Conservation (phyloP, 2,888 invertebrate genomes). For the Ditylenchus weischeri region DNA sequence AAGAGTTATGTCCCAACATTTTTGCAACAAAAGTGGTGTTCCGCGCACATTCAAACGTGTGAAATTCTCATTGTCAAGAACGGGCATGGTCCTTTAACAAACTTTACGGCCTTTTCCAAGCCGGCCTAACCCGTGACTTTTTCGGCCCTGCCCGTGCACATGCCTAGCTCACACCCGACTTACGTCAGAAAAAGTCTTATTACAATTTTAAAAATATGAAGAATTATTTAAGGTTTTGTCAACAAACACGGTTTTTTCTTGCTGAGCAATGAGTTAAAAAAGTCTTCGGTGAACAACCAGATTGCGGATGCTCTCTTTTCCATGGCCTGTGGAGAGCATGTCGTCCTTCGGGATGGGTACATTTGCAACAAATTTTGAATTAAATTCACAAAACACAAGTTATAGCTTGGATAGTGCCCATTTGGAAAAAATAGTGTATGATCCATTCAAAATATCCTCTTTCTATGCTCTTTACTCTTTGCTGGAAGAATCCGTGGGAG, state of each 20-base stretch:
- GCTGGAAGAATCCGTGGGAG: constrained; percentile 43
- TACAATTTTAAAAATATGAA: too few relatives aligned
- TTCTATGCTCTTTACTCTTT: constrained; percentile 39
- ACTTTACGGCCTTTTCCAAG: too few relatives aligned
- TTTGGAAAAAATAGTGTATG: constrained; percentile 40
- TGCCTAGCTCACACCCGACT: too few relatives aligned
- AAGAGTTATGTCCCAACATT: too few relatives aligned
- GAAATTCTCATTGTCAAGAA: too few relatives aligned
- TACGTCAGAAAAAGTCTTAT: too few relatives aligned
- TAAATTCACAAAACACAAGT: not conserved
- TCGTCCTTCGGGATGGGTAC: constrained; percentile 48
- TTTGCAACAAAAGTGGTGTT: too few relatives aligned
- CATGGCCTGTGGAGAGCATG: constrained; percentile 48
- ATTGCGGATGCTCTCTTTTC: constrained; percentile 51
- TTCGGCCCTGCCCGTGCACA: too few relatives aligned
- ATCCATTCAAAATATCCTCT: constrained; percentile 43
- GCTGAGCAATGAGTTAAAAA: constrained; percentile 49
- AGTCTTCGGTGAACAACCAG: constrained; percentile 32
- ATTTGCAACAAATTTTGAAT: not conserved
- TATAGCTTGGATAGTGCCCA: constrained; percentile 43
- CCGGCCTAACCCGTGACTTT: too few relatives aligned
- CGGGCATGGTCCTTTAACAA: too few relatives aligned
- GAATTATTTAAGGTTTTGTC: constrained; percentile 29
- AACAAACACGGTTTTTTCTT: constrained; percentile 47
- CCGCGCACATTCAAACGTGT: too few relatives aligned